These are phyloP conservation scores for Heliconius charithonia DNA, from an alignment of 2,888 invertebrate genomes.

Conservation along the genomic window DNA sequence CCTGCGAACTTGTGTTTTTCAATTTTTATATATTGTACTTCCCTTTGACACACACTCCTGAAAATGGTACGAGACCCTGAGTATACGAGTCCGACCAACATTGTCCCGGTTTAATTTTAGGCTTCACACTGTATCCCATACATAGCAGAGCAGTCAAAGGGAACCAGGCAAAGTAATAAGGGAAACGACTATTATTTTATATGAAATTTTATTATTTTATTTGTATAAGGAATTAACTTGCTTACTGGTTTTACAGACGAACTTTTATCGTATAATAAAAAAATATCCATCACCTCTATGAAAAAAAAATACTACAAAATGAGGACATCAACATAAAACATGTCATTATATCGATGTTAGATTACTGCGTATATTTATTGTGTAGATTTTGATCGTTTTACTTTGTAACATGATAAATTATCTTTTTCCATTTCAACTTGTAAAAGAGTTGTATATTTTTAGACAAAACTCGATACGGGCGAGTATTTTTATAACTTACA, in stretches of 20 bases:
- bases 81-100: too few relatives aligned
- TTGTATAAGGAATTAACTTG: background rate
- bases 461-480: too few relatives aligned
- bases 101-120: too few relatives aligned
- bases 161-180: background rate
- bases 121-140: background rate
- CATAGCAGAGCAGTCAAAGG: background rate
- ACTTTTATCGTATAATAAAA: background rate
- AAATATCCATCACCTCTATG: background rate
- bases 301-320: background rate
- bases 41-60: too few relatives aligned
- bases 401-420: background rate
- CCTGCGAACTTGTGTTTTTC: too few relatives aligned
- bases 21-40: too few relatives aligned
- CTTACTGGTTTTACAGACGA: background rate
- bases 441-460: background rate
- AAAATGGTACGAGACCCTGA: too few relatives aligned
- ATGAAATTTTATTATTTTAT: too few relatives aligned
- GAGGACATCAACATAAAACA: background rate
- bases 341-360: constrained; percentile 1
- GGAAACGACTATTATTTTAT: too few relatives aligned
- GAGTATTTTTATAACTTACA: too few relatives aligned
- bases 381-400: background rate
- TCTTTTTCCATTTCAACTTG: background rate
- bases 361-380: background rate